These are phyloP conservation scores for Drosophila paranaensis DNA, from an alignment of 2,888 invertebrate species.

Conservation along the genomic window DNA sequence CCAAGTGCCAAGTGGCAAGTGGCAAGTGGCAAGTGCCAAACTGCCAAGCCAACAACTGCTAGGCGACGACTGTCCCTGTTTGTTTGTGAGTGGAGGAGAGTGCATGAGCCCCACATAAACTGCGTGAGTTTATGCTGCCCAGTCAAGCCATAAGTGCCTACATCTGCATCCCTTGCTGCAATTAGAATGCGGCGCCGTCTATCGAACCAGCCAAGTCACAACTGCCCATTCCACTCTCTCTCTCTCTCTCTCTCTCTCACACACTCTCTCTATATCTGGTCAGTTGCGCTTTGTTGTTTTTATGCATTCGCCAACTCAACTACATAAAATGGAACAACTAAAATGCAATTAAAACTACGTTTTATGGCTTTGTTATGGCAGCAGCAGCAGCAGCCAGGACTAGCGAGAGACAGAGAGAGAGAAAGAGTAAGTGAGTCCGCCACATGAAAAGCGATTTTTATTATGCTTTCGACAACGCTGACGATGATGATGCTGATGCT, in stretches of 20 bases:
- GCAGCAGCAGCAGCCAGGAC: slow-evolving; percentile 33
- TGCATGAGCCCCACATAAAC: slow-evolving; percentile 77
- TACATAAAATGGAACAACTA: slow-evolving; percentile 83
- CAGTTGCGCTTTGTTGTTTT: slow-evolving; percentile 73
- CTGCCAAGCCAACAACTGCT: slow-evolving; percentile 49
- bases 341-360: slow-evolving; percentile 85
- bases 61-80: neutral
- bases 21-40: slow-evolving; percentile 65
- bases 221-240: slow-evolving; percentile 8
- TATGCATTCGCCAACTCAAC: slow-evolving; percentile 80
- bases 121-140: slow-evolving; percentile 76
- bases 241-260: slow-evolving; percentile 6
- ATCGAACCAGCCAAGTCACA: slow-evolving; percentile 59
- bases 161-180: slow-evolving; percentile 66
- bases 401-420: neutral
- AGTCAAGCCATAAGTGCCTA: slow-evolving; percentile 73
- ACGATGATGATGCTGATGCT: slow-evolving; percentile 38
- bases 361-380: slow-evolving; percentile 84
- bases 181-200: slow-evolving; percentile 77
- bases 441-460: slow-evolving; percentile 81
- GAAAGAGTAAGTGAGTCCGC: slow-evolving; percentile 19
- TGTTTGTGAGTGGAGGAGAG: slow-evolving; percentile 33
- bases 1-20: slow-evolving; percentile 59
- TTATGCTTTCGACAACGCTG: slow-evolving; percentile 65
- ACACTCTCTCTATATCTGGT: slow-evolving; percentile 27